phyloP scores from a whole-genome alignment of 2,797 vertebrate species.

The Limosa lapponica region DNA sequence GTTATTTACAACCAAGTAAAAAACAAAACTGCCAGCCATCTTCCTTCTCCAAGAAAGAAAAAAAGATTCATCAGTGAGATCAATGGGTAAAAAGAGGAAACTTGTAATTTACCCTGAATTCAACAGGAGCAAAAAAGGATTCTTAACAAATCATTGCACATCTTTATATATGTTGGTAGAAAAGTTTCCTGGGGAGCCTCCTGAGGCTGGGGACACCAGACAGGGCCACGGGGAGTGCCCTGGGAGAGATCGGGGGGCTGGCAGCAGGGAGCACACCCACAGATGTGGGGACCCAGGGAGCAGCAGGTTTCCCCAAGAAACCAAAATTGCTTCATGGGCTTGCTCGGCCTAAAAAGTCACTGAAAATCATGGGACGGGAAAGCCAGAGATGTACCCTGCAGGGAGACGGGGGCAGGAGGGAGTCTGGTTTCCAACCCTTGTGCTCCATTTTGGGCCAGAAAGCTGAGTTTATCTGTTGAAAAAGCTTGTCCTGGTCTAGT shows the following conservation, averaged over 20 bases:
- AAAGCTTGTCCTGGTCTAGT: background rate
- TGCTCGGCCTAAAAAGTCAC: background rate
- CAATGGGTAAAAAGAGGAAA: background rate
- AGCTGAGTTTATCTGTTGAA: background rate
- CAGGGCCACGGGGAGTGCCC: accelerated
- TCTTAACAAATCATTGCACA: background rate
- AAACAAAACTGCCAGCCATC: background rate
- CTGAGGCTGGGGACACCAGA: background rate
- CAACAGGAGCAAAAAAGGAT: background rate
- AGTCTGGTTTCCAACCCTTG: no score
- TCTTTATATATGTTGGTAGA: background rate
- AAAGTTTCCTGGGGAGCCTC: background rate
- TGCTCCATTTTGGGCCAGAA: background rate
- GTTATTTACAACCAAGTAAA: background rate
- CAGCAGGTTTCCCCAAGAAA: background rate
- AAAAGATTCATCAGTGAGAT: background rate
- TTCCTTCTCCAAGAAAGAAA: background rate
- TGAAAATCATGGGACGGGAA: background rate
- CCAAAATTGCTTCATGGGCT: background rate
- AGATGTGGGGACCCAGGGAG: background rate
- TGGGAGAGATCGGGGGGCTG: accelerated
- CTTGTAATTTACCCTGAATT: background rate
- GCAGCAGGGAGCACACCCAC: background rate
- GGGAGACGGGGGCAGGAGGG: background rate
- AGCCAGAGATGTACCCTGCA: background rate